Evolutionary conservation across 1,140 invertebrate genomes (phyloP).

Genomic region (Drosophila biarmipes): DNA sequence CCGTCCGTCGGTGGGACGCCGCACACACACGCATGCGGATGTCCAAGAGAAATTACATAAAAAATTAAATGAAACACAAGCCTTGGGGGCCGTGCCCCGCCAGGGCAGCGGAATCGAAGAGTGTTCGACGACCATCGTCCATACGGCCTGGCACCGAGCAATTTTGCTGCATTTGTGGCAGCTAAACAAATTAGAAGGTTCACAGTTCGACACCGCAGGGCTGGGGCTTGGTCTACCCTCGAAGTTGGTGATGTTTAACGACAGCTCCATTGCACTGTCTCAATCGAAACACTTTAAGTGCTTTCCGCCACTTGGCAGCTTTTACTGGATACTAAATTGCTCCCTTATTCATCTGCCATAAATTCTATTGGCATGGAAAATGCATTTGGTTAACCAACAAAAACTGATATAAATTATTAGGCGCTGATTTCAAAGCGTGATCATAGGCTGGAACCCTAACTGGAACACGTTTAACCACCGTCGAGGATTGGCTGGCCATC

Average conservation of each 20-base stretch:
- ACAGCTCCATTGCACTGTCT: background rate
- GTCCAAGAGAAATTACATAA: conserved; percentile 43
- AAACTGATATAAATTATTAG: background rate
- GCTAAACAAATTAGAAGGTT: conserved; percentile 20
- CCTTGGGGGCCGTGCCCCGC: conserved; percentile 10
- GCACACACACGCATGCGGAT: background rate
- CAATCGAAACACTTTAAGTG: conserved; percentile 3
- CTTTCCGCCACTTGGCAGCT: background rate
- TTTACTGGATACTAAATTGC: no score
- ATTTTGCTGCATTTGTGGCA: conserved; percentile 13
- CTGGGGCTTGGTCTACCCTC: background rate
- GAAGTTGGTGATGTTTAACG: conserved; percentile 11
- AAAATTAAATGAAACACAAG: conserved; percentile 50
- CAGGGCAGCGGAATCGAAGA: conserved; percentile 3
- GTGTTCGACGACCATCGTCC: conserved; percentile 2
- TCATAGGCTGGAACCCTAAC: no score
- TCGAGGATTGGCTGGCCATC: background rate
- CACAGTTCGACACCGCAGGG: conserved; percentile 6
- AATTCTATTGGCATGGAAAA: no score
- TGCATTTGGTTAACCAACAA: no score
- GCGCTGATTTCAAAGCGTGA: background rate
- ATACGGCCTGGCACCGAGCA: background rate
- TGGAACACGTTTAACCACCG: background rate
- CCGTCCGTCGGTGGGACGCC: background rate
- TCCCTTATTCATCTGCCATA: no score